A percentile compares a stretch with the other conserved stretches of the same genome.
These are phyloP conservation scores for Eupithecia subumbrata DNA, from an alignment of 2,888 invertebrate genomes.

Conservation along the genomic window DNA sequence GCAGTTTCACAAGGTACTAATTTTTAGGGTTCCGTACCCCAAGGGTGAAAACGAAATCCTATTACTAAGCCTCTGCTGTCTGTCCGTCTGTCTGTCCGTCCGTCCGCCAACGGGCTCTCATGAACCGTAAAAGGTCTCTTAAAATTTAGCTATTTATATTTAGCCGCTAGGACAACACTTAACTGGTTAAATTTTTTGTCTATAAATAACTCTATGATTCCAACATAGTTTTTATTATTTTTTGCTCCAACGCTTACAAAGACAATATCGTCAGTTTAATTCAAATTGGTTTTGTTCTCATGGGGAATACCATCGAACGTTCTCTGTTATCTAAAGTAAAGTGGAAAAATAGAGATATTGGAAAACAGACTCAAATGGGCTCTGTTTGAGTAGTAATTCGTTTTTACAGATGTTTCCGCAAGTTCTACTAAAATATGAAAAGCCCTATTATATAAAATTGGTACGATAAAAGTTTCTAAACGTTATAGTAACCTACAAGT, in stretches of 20 bases:
- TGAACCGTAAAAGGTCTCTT: too few relatives aligned
- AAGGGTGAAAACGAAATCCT: too few relatives aligned
- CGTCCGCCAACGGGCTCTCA: too few relatives aligned
- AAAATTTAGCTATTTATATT: too few relatives aligned
- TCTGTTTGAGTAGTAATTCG: not conserved
- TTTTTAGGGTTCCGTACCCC: too few relatives aligned
- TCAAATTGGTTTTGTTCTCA: slow-evolving; percentile 25
- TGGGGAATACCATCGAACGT: slow-evolving; percentile 20
- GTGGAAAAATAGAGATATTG: slow-evolving; percentile 9
- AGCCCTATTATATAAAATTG: not conserved
- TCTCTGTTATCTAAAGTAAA: slow-evolving; percentile 9
- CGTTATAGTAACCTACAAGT: not conserved
- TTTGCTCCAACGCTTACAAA: slow-evolving; percentile 14
- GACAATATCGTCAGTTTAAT: slow-evolving; percentile 21
- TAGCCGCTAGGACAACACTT: too few relatives aligned
- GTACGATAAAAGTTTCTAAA: not conserved
- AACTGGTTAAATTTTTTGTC: not conserved
- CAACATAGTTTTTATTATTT: not conserved
- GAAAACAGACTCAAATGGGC: slow-evolving; percentile 8
- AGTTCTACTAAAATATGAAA: not conserved
- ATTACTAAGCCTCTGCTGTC: too few relatives aligned
- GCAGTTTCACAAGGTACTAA: not conserved
- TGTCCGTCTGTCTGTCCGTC: too few relatives aligned
- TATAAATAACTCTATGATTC: not conserved
- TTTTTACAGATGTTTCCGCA: not conserved